Base-by-base conservation (phyloP, 2,888 invertebrate species). In the Lycia hirtaria region DNA sequence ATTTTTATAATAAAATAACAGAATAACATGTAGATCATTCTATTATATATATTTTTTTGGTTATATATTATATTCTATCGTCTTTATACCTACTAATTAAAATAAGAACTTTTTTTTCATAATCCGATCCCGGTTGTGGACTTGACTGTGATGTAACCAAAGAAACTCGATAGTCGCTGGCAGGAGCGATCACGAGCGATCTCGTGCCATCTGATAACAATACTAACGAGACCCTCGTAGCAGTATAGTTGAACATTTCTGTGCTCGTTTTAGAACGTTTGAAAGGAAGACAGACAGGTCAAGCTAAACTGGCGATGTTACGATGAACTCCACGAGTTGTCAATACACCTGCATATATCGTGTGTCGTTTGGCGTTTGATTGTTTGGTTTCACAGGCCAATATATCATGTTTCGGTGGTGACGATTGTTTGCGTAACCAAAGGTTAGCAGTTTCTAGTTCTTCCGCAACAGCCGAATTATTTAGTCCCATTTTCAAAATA, bases 81-180 rank as follows among this genome's bases (percentile, higher is more conserved):
- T n/a, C n/a, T n/a, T n/a, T n/a, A n/a, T n/a, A n/a, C n/a, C n/a
- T n/a, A n/a, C n/a, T n/a, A n/a, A n/a, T n/a, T n/a, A n/a, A n/a
- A n/a, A n/a, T n/a, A n/a, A n/a, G n/a, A n/a, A n/a, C n/a, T n/a
- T 4, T 32, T 40, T 32, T 10, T 28, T 24, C 24, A 37, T 15
- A 26, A 15, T 41, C 9, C 3, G 10, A 41, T 41, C 24, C 9
- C 32, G 10, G 49, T 40, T 49, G 20, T n/a, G 1, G 38, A 20
- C 2, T 38, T 28, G 28, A 30, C 2, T 22, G 14, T 19, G 57
- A 41, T 17, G 45, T 47, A 22, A 33, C 38, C 45, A 47, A 43
- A 50, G 65, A 63, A 53, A 73, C 61, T 62, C 56, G 69, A 67
- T 68, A 63, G 57, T 52, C 24, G 35, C 68, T 68, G 67, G 59